Base-by-base conservation (phyloP, 1,140 invertebrate species). In the Drosophila sechellia region DNA sequence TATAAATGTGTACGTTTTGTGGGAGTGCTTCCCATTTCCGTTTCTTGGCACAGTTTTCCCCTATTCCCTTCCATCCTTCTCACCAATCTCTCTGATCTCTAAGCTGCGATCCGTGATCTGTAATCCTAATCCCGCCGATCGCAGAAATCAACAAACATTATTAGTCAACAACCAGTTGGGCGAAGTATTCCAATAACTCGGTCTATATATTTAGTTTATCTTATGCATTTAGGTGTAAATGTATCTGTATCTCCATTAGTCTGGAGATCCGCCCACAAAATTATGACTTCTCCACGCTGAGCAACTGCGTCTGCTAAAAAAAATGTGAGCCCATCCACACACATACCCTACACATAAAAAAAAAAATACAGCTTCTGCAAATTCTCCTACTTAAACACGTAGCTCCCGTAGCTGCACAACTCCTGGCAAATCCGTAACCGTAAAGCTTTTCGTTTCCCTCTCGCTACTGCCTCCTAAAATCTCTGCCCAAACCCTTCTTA, bases 361-460 rank as follows among this genome's bases (percentile, higher is more conserved):
- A 58, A 58, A 60, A 35, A 46, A 39, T 13, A 48, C 58, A 50
- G n/a, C n/a, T 68, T n/a, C 27, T 42, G 40, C 60, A 25, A 58
- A 22, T 25, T 57, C 13, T 35, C 2, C 42, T 46, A 58, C 55
- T 57, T 45, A 57, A 57, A 57, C 40, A 43, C 27, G 13, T 57
- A 43, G 40, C 54, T 58, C 31, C 22, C 4, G 35, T 10, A 3
- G 22, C 54, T 43, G 31, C 20, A 46, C 27, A 57, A 22, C 31
- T 13, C 17, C 11, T 22, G 55, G 58, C 27, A 66, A 61, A 34
- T 37, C 13, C 40, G 42, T 31, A 45, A 58, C 27, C 43, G 27
- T 77, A 77, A 77, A 77, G 73, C 73, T 77, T 77, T 77, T 68
- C 72, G 73, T 76, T 76, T 53, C 54, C 50, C 20, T 0, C 6